phyloP scores from a whole-genome alignment of 2,113 vertebrate genomes.

The Panthera tigris region DNA sequence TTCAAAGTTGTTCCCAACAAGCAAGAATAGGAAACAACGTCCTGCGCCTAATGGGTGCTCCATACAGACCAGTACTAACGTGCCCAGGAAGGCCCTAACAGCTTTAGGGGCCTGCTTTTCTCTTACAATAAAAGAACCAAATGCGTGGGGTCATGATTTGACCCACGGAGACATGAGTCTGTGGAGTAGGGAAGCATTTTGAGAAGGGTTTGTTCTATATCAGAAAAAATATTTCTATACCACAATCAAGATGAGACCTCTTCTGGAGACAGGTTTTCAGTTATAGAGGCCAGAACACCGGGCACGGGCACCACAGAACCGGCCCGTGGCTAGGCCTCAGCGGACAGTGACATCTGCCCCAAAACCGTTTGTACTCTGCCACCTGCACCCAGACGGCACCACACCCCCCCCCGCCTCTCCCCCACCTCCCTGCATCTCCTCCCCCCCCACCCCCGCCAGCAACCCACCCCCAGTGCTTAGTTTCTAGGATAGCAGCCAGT shows the following conservation, averaged over 20 bases:
- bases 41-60: background rate
- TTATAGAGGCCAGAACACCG: no score
- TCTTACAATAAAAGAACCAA: background rate
- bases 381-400: no score
- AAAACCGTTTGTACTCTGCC: background rate
- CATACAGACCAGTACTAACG: background rate
- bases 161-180: background rate
- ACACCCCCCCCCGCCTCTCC: no score
- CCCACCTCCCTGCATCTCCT: no score
- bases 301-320: background rate
- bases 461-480: background rate
- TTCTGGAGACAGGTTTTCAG: background rate
- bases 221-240: background rate
- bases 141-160: background rate
- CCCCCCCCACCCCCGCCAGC: fast-evolving
- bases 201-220: background rate
- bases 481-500: background rate
- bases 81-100: background rate
- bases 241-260: background rate
- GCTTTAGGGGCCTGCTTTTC: background rate
- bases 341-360: no score
- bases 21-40: background rate
- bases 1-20: background rate
- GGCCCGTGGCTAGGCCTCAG: background rate
- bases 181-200: background rate